These are phyloP conservation scores for Pseudococcus jackbeardsleyi DNA, from an alignment of 2,888 invertebrate species.

Conservation along the genomic window DNA sequence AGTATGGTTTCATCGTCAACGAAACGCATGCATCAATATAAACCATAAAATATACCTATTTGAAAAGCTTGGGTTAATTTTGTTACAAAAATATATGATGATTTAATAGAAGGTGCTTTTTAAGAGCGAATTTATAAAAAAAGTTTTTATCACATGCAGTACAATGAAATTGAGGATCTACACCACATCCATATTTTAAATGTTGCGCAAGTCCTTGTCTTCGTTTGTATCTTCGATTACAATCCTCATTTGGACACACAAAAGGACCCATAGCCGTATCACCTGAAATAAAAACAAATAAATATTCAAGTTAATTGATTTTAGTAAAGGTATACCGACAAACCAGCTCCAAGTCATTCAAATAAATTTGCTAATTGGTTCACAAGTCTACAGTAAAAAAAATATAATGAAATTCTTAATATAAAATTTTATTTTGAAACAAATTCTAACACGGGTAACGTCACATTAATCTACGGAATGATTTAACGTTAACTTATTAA, in stretches of 20 bases:
- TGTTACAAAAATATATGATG: conserved; percentile 6
- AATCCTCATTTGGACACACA: conserved; percentile 61
- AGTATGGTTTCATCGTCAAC: background rate
- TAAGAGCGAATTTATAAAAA: conserved; percentile 47
- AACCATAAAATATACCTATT: background rate
- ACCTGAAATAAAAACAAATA: background rate
- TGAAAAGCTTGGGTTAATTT: background rate
- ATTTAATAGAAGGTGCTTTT: conserved; percentile 44
- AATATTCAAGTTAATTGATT: background rate
- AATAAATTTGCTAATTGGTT: no score
- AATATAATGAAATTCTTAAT: background rate
- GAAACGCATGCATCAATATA: background rate
- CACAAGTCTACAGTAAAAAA: background rate
- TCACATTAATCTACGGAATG: conserved; percentile 5
- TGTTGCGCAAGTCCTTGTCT: conserved; percentile 74
- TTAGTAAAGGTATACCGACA: background rate
- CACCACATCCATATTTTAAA: conserved; percentile 75
- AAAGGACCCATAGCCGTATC: background rate
- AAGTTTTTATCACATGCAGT: conserved; percentile 68
- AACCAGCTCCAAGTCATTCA: background rate
- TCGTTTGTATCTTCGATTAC: conserved; percentile 64
- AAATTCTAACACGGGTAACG: conserved; percentile 17
- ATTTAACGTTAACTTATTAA: background rate
- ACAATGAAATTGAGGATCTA: conserved; percentile 76
- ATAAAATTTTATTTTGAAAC: background rate